Evolutionary conservation across 1,140 invertebrate genomes (phyloP), one percentile per base, ranked within the genome.

Genomic region (Bombus difficillimus): DNA sequence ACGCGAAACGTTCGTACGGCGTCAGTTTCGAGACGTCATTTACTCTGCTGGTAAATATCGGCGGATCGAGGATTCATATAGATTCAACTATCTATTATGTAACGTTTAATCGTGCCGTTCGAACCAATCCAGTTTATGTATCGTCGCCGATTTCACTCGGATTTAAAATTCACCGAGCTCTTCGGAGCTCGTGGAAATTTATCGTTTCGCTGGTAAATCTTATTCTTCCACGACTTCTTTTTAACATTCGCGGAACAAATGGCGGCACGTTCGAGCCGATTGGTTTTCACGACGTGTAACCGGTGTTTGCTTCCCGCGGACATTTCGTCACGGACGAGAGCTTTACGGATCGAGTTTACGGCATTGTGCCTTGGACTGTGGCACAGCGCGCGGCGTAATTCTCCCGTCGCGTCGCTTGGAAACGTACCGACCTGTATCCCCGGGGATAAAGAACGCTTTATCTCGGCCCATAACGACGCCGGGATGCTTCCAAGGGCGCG

Each of bases 311-410:
- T 37, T 73, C 28, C n/a, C 64, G 88, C 59, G 85, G 86, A 91
- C 82, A 85, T 91, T 93, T 90, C 80, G 87, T 91, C 83, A 88
- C 83, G 86, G 84, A 86, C 86, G 71, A 82, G 83, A 87, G 86
- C 91, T 91, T 91, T 86, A 88, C 86, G 88, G 83, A 85, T 85
- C 83, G 74, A 28, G 69, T 88, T 91, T 87, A 89, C 62, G 69
- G 82, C 83, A 85, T 87, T 81, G 79, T 68, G 32, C 43, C n/a
- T 18, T 22, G 18, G 41, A 73, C 71, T 32, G 13, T 10, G 4
- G 37, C 41, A 37, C 69, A 62, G 15, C 28, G 37, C 41, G 32
- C 59, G 71, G 25, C 41, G 86, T 57, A 72, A 77, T 71, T 37
- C 25, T 28, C 47, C 47, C 18, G 47, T 15, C 73, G 37, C 39